Conservation (phyloP, 2,113 vertebrate species). For the Pteruthius melanotis region DNA sequence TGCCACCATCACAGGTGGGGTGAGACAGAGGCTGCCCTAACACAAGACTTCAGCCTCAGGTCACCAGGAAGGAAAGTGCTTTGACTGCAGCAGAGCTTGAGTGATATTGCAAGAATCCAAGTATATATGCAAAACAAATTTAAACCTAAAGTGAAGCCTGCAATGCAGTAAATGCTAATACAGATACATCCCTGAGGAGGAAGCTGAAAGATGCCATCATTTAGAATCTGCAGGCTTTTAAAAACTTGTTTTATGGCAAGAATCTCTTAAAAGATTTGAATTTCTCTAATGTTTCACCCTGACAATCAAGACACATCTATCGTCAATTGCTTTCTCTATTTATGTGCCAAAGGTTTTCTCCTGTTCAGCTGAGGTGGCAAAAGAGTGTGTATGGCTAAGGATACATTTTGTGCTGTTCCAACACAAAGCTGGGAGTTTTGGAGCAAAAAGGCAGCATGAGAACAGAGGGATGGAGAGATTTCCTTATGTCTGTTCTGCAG, state of each 20-base stretch:
- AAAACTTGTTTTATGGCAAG: background rate
- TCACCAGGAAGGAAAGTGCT: background rate
- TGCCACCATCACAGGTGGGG: background rate
- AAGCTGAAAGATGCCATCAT: background rate
- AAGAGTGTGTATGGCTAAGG: background rate
- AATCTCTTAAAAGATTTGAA: background rate
- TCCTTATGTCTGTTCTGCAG: no score
- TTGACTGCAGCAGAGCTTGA: background rate
- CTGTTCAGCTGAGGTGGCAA: background rate
- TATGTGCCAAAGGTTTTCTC: background rate
- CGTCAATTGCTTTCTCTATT: background rate
- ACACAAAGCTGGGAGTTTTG: no score
- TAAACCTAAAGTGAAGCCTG: background rate
- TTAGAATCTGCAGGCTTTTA: background rate
- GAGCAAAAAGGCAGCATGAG: no score
- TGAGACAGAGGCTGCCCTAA: background rate
- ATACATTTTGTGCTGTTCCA: no score
- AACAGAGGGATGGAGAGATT: no score
- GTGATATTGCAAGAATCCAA: background rate
- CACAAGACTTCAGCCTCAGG: background rate
- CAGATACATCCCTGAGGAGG: background rate
- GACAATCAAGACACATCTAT: background rate
- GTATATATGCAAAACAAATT: background rate
- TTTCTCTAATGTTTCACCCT: background rate
- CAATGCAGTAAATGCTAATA: constrained; percentile 27